Evolutionary conservation across 2,888 invertebrate species (phyloP).

Genomic region (Hydroisotoma schaefferi): DNA sequence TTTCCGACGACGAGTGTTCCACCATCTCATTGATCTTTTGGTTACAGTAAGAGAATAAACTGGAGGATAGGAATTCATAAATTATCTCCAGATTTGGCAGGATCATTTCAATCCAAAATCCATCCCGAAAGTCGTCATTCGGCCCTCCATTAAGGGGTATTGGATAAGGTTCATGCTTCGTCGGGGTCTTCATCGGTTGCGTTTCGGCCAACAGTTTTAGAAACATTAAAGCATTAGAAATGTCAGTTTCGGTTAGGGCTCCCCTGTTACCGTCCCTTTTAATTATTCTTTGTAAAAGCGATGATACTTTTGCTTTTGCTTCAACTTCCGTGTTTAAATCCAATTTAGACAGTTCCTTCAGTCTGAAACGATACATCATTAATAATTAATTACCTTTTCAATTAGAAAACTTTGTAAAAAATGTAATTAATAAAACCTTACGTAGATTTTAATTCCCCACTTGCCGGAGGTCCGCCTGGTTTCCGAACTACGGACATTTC

Average conservation of each 20-base stretch:
- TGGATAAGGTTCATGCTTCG: too few species aligned
- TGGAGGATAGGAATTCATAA: constrained; percentile 10
- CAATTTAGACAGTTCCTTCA: constrained; percentile 3
- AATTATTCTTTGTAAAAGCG: not conserved
- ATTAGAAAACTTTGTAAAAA: not conserved
- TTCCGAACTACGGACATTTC: not conserved
- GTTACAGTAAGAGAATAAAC: not conserved
- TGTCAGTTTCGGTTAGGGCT: not conserved
- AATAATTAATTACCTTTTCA: not conserved
- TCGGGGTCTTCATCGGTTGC: not conserved
- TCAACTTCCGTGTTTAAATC: not conserved
- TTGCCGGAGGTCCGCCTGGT: not conserved
- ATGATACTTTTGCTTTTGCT: not conserved
- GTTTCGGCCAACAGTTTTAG: constrained; percentile 19
- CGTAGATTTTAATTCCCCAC: not conserved
- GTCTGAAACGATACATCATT: not conserved
- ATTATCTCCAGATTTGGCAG: constrained; percentile 17
- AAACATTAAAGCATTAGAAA: constrained; percentile 11
- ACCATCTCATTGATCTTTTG: not conserved
- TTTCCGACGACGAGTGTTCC: not conserved
- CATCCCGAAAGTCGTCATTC: not conserved
- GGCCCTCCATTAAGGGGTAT: too few species aligned
- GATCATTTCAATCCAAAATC: constrained; percentile 20
- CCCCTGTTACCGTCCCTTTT: too few species aligned
- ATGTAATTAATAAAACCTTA: constrained; percentile 3